Base-by-base conservation (phyloP, 2,888 invertebrate genomes). In the Harpalus rufipes region DNA sequence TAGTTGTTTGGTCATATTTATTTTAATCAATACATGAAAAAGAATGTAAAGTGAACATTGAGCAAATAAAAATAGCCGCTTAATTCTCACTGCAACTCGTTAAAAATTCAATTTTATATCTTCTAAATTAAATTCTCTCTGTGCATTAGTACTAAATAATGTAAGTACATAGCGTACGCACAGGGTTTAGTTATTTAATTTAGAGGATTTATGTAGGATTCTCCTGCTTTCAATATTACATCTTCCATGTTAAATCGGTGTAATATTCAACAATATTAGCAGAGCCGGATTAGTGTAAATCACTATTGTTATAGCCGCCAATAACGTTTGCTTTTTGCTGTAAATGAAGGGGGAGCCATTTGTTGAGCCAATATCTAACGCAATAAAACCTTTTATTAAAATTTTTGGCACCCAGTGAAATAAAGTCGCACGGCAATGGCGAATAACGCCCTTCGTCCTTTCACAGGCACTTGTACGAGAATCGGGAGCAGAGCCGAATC, bases 311-410 rank as follows among this genome's bases (percentile, higher is more conserved):
- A 51, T 7, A 7, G 59, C 59, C 59, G 0, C 16, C 59, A 16
- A 59, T 51, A 51, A 51, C 44, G 10, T 51, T 51, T 51, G 8
- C 44, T 51, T 51, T 51, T 51, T 51, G 44, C 44, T 51, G 44
- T 4, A 12, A 51, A 32, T 32, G 10, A 51, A 51, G 44, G 44
- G 44, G 44, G 44, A 12, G 10, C 44, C 44, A 51, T 51, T 59
- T 59, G 59, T 59, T 59, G 18, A 59, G 59, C 59, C 59, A 59
- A 59, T 59, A 59, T 59, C 59, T 59, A 59, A 16, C 59, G 59
- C 16, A 59, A 59, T 59, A 59, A 59, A 59, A 59, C 16, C 59
- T 59, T 59, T 59, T 59, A 59, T 59, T 59, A 59, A 59, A 59
- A 59, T 59, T 59, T 59, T 59, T 59, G 59, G 16, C 59, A 59